A percentile compares a stretch with the other conserved stretches of the same genome.
Conservation (phyloP, 2,888 invertebrate species). For the Leptothorax acervorum region DNA sequence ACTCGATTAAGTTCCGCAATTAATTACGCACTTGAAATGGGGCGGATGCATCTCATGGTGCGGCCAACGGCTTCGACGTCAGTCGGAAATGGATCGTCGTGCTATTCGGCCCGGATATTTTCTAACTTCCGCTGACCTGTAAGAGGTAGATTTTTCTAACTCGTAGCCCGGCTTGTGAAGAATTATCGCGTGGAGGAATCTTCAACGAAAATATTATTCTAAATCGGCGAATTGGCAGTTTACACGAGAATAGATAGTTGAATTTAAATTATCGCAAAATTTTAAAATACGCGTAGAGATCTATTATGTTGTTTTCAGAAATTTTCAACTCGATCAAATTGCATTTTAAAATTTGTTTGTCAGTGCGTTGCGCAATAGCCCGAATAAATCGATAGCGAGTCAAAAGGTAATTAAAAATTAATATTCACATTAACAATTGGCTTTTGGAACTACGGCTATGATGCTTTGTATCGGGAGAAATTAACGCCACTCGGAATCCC, state of each 20-base stretch:
- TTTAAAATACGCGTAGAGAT: background rate
- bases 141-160: conserved; percentile 50
- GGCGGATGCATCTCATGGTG: conserved; percentile 26
- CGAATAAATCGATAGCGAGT: background rate
- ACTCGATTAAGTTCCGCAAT: conserved; percentile 73
- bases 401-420: conserved; percentile 20
- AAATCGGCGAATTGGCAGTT: background rate
- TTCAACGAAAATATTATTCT: background rate
- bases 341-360: conserved; percentile 7
- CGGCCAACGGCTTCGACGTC: conserved; percentile 27
- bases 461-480: background rate
- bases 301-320: background rate
- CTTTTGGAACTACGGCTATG: background rate
- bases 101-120: conserved; percentile 40
- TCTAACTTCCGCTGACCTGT: conserved; percentile 47
- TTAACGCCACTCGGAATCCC: background rate
- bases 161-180: conserved; percentile 20
- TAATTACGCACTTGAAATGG: conserved; percentile 65
- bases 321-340: background rate
- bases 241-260: background rate
- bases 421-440: conserved; percentile 9
- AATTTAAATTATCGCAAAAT: conserved; percentile 22
- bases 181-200: conserved; percentile 51
- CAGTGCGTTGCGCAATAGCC: background rate
- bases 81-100: conserved; percentile 62